These are phyloP conservation scores for Mesorhabditis spiculigera DNA, from an alignment of 2,888 invertebrate genomes.

Conservation along the genomic window DNA sequence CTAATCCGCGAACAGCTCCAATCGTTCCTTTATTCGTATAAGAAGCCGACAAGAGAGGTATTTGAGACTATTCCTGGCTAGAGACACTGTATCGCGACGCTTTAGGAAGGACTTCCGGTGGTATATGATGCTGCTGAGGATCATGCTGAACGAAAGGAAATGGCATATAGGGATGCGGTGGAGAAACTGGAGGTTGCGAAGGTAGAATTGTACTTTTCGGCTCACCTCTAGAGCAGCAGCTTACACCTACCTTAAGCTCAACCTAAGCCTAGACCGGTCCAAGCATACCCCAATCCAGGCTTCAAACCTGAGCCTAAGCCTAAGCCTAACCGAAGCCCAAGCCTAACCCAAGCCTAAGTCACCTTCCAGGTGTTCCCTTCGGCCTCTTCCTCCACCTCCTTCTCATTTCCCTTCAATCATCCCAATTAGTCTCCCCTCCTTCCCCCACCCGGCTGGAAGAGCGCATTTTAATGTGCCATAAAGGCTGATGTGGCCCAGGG, in stretches of 20 bases:
- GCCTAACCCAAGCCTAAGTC: conserved; percentile 1
- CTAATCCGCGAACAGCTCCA: conserved; percentile 5
- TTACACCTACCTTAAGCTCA: no score
- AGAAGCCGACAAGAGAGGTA: conserved; percentile 5
- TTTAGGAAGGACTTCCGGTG: neutral
- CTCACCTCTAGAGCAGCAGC: no score
- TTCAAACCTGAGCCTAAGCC: no score
- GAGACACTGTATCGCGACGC: neutral
- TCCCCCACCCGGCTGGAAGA: no score
- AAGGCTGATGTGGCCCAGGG: no score
- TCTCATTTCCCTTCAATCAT: no score
- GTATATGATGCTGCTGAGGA: neutral
- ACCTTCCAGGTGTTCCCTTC: neutral
- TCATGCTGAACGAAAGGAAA: neutral
- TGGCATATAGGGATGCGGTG: neutral
- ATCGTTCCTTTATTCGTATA: neutral
- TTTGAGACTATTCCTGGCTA: neutral
- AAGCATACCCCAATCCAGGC: no score
- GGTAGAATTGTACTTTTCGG: neutral
- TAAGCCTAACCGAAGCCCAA: neutral
- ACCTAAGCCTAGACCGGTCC: no score
- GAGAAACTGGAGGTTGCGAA: conserved; percentile 4
- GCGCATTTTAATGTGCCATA: no score
- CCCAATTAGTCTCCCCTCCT: no score
- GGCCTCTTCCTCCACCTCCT: no score